These are phyloP conservation scores for Fregetta grallaria DNA, from an alignment of 2,113 vertebrate species.

Conservation along the genomic window DNA sequence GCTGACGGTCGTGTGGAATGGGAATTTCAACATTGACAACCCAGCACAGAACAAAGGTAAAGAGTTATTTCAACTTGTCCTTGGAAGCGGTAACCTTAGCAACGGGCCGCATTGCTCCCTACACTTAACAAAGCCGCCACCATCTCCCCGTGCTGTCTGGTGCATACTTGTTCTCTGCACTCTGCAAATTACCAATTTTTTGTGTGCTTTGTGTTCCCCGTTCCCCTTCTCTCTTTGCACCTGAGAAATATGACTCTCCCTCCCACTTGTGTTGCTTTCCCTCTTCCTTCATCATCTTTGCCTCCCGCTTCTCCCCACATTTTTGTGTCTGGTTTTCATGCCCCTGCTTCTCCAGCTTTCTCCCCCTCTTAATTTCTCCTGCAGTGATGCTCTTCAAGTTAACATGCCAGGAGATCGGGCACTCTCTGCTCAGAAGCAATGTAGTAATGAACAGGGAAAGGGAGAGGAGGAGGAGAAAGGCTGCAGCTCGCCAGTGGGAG, in stretches of 20 bases:
- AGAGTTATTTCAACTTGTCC: conserved; percentile 70
- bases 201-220: background rate
- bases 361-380: background rate
- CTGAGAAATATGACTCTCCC: background rate
- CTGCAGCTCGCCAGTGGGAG: background rate
- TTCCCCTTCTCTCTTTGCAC: background rate
- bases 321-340: background rate
- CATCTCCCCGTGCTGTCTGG: conserved; percentile 18
- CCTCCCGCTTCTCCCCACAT: background rate
- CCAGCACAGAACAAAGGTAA: conserved; percentile 96
- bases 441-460: background rate
- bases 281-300: background rate
- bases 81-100: conserved; percentile 72
- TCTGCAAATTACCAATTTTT: conserved; percentile 29
- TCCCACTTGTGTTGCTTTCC: background rate
- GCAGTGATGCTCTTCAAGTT: background rate
- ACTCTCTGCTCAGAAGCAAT: background rate
- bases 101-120: conserved; percentile 43
- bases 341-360: background rate
- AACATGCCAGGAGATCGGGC: background rate
- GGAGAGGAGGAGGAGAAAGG: background rate
- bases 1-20: conserved; percentile 97
- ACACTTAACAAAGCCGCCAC: conserved; percentile 45
- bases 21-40: conserved; percentile 98
- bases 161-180: conserved; percentile 33